Percentiles rank a stretch among this genome's conserved stretches.
Conservation (phyloP, 2,113 vertebrate species). For the Apodemus speciosus region DNA sequence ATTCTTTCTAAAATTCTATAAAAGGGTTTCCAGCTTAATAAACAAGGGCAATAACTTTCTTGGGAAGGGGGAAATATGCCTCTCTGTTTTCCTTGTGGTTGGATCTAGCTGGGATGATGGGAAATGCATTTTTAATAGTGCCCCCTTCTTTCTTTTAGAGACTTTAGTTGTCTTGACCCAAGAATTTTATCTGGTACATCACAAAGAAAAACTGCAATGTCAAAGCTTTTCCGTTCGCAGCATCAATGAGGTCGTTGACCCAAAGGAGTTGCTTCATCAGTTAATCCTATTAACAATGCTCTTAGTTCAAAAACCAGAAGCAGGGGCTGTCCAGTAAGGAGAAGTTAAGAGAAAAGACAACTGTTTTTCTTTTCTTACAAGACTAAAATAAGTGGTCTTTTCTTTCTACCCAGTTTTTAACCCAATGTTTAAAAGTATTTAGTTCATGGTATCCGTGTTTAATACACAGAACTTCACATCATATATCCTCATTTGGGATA, state of each 20-base stretch:
- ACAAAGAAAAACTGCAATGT: constrained; percentile 41
- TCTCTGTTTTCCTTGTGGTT: background rate
- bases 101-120: background rate
- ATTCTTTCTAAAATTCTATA: constrained; percentile 3
- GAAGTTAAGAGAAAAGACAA: background rate
- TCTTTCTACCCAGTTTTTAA: background rate
- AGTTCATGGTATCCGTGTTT: background rate
- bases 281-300: constrained; percentile 51
- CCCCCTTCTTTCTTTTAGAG: background rate
- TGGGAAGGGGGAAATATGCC: background rate
- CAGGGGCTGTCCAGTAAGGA: background rate
- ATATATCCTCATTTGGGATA: background rate
- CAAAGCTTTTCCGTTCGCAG: constrained; percentile 36
- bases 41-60: background rate
- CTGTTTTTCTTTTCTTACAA: background rate
- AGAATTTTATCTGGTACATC: constrained; percentile 39
- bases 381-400: background rate
- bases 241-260: background rate
- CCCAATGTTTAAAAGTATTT: background rate
- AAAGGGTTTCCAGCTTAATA: background rate
- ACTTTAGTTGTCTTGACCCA: background rate
- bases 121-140: background rate
- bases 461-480: background rate
- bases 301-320: constrained; percentile 56
- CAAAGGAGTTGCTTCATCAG: background rate